These are phyloP conservation scores for Hipparchia sbordonii DNA, from an alignment of 2,888 invertebrate species.

Conservation along the genomic window DNA sequence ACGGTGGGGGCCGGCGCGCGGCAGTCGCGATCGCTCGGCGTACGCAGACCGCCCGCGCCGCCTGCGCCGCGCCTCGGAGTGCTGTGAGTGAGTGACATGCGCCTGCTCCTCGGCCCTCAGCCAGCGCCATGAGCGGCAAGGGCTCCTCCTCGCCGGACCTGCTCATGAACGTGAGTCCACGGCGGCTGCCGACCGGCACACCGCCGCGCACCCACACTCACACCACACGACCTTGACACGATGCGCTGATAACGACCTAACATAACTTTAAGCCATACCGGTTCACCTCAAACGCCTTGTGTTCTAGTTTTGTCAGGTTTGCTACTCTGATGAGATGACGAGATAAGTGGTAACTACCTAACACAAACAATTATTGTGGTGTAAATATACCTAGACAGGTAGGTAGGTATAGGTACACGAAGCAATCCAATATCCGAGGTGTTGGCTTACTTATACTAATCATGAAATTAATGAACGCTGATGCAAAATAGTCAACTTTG, in stretches of 20 bases:
- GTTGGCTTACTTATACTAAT: neutral
- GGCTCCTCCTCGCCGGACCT: constrained; percentile 79
- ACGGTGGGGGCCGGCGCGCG: constrained; percentile 68
- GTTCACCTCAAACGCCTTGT: neutral
- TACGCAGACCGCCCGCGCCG: constrained; percentile 71
- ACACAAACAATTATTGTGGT: too few species aligned
- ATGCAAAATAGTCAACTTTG: neutral
- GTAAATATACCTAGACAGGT: too few species aligned
- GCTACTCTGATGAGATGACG: neutral
- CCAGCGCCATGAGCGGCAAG: constrained; percentile 71
- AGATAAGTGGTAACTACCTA: neutral
- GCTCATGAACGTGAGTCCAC: constrained; percentile 82
- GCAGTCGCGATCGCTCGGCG: constrained; percentile 76
- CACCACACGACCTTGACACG: constrained; percentile 11
- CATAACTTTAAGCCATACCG: neutral
- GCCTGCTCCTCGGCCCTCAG: constrained; percentile 59
- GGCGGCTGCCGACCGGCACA: constrained; percentile 37
- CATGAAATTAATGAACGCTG: neutral
- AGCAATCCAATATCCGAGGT: neutral
- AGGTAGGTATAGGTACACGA: too few species aligned
- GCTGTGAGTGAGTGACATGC: constrained; percentile 77
- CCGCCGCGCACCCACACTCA: constrained; percentile 29
- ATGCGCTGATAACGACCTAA: neutral
- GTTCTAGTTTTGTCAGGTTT: neutral
- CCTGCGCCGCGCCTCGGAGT: constrained; percentile 72